Conservation (phyloP, 2,888 invertebrate genomes). For the Kuschelorhynchus macadamiae region DNA sequence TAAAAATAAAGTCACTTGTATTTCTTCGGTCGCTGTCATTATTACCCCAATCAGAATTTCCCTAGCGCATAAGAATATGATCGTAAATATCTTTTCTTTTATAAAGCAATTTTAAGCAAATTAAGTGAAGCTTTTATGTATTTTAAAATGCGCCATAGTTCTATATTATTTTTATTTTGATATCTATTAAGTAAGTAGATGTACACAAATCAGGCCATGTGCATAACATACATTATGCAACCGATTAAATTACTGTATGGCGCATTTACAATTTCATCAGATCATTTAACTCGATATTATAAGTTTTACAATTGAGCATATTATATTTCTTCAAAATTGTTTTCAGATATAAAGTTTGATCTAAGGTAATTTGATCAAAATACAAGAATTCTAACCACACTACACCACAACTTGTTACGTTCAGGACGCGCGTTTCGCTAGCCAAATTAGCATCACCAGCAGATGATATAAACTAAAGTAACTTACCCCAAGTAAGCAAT, state of each 20-base stretch:
- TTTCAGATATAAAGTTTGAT: constrained; percentile 21
- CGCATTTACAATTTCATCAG: too few species aligned
- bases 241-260: constrained; percentile 25
- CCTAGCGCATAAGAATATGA: constrained; percentile 54
- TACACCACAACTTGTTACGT: too few species aligned
- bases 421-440: too few species aligned
- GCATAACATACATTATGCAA: constrained; percentile 47
- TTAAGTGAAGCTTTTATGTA: constrained; percentile 50
- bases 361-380: constrained; percentile 7
- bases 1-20: constrained; percentile 51
- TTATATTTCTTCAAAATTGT: constrained; percentile 11
- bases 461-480: too few species aligned
- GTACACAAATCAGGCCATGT: constrained; percentile 52
- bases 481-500: too few species aligned
- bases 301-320: constrained; percentile 5
- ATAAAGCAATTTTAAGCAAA: constrained; percentile 53
- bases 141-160: constrained; percentile 54
- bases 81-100: constrained; percentile 46
- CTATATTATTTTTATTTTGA: constrained; percentile 53
- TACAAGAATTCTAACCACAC: too few species aligned
- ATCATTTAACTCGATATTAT: constrained; percentile 3
- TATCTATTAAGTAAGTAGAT: constrained; percentile 54
- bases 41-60: constrained; percentile 53
- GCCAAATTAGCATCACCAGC: too few species aligned
- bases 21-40: constrained; percentile 48